Percentiles rank a stretch among this genome's conserved stretches.
Evolutionary conservation across 2,113 vertebrate genomes (phyloP).

Genomic region (Colossoma macropomum): DNA sequence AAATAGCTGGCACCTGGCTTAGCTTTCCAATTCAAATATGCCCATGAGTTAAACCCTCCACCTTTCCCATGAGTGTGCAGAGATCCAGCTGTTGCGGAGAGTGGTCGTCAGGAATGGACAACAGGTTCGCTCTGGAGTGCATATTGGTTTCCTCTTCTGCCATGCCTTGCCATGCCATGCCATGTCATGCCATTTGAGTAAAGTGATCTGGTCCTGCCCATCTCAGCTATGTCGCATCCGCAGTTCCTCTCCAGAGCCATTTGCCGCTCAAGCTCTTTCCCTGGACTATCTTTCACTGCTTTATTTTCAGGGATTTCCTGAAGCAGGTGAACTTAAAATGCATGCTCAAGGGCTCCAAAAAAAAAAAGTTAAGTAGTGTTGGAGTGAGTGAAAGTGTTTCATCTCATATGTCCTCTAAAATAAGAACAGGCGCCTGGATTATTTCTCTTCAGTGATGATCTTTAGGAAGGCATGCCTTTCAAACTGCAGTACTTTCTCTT

Average conservation of each 20-base stretch:
- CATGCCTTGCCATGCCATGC: slow-evolving; percentile 55
- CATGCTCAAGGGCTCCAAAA: not conserved
- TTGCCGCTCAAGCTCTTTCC: slow-evolving; percentile 61
- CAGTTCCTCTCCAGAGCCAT: slow-evolving; percentile 63
- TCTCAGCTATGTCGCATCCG: slow-evolving; percentile 69
- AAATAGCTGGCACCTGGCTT: slow-evolving; percentile 54
- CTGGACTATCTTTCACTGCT: not conserved
- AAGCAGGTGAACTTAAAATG: not conserved
- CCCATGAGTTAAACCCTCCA: slow-evolving; percentile 24
- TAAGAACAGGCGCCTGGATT: no score
- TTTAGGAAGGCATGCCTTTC: not conserved
- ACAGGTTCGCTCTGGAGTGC: slow-evolving; percentile 62
- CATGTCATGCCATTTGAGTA: slow-evolving; percentile 63
- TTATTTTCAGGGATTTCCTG: not conserved
- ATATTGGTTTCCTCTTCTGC: slow-evolving; percentile 66
- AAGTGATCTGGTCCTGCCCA: slow-evolving; percentile 76
- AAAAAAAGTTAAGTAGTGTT: no score
- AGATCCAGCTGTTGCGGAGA: slow-evolving; percentile 68
- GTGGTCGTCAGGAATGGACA: slow-evolving; percentile 57
- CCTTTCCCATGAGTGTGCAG: slow-evolving; percentile 61
- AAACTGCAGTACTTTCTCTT: no score
- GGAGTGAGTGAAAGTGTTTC: not conserved
- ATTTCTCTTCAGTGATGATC: no score
- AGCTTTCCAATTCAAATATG: slow-evolving; percentile 61
- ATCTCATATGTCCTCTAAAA: not conserved